Conservation (phyloP, 1,140 invertebrate genomes). For the Zaprionus gabonicus region DNA sequence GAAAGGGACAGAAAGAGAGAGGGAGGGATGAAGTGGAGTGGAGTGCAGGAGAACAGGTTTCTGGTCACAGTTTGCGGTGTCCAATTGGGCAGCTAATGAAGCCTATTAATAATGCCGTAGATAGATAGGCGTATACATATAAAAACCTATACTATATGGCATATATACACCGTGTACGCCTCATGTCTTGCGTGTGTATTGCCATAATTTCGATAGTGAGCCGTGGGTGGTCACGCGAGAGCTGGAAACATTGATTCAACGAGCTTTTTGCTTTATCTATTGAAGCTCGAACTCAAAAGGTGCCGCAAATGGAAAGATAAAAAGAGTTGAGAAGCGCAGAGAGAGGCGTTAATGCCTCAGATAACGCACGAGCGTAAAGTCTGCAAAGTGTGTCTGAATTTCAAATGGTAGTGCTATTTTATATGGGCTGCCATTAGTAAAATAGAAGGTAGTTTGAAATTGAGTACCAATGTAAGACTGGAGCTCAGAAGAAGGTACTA, state of each 20-base stretch:
- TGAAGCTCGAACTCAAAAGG: slow-evolving; percentile 18
- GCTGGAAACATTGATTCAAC: neutral
- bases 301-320: slow-evolving; percentile 33
- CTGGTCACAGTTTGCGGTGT: slow-evolving; percentile 25
- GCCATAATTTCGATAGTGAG: slow-evolving; percentile 28
- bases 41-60: slow-evolving; percentile 27
- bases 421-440: neutral
- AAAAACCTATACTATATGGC: neutral
- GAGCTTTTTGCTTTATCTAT: slow-evolving; percentile 7
- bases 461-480: neutral
- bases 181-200: slow-evolving; percentile 20
- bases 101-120: slow-evolving; percentile 43
- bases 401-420: slow-evolving; percentile 1
- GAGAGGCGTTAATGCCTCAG: slow-evolving; percentile 8
- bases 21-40: neutral
- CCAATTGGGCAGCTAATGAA: slow-evolving; percentile 47
- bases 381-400: neutral
- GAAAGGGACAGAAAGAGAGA: neutral
- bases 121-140: slow-evolving; percentile 22
- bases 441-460: neutral
- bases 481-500: neutral
- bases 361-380: neutral
- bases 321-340: slow-evolving; percentile 3
- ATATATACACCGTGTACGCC: neutral
- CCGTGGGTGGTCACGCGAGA: slow-evolving; percentile 36